Evolutionary conservation across 30 jellyfish, hydroid and myxozoan species (phyloP).

Genomic region (Turritopsis rubra): DNA sequence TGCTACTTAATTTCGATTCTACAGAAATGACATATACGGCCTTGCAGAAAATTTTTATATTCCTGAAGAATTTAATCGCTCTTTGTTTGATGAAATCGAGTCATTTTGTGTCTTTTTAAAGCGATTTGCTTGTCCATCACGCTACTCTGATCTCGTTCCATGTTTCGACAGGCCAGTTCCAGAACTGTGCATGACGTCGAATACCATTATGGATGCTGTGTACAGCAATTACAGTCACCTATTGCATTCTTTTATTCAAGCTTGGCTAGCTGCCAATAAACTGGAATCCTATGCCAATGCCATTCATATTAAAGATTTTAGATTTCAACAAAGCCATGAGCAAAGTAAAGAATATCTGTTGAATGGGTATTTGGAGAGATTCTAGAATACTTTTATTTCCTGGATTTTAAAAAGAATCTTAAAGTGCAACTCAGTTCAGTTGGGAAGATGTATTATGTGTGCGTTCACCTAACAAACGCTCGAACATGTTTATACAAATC

Average conservation of each 20-base stretch:
- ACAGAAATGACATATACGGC: not conserved
- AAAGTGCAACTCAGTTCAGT: constrained; percentile 41
- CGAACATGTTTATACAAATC: constrained; percentile 43
- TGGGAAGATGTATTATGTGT: constrained; percentile 42
- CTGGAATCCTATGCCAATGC: not conserved
- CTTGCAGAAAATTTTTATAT: not conserved
- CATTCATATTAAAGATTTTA: not conserved
- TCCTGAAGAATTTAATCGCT: constrained; percentile 1
- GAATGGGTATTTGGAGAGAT: constrained; percentile 64
- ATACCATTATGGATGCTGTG: not conserved
- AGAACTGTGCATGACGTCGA: not conserved
- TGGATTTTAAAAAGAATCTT: constrained; percentile 43
- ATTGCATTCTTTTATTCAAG: not conserved
- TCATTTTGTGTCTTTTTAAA: not conserved
- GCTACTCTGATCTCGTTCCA: not conserved
- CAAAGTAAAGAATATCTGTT: constrained; percentile 39
- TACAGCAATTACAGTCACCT: not conserved
- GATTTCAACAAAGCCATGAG: constrained; percentile 48
- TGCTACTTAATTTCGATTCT: not conserved
- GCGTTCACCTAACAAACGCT: constrained; percentile 52
- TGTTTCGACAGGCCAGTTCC: not conserved
- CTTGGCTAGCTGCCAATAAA: not conserved
- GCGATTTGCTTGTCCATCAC: not conserved
- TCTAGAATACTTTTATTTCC: constrained; percentile 28
- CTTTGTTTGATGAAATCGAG: not conserved